Evolutionary conservation across 2,113 vertebrate species (phyloP).

Genomic region (Perca flavescens): DNA sequence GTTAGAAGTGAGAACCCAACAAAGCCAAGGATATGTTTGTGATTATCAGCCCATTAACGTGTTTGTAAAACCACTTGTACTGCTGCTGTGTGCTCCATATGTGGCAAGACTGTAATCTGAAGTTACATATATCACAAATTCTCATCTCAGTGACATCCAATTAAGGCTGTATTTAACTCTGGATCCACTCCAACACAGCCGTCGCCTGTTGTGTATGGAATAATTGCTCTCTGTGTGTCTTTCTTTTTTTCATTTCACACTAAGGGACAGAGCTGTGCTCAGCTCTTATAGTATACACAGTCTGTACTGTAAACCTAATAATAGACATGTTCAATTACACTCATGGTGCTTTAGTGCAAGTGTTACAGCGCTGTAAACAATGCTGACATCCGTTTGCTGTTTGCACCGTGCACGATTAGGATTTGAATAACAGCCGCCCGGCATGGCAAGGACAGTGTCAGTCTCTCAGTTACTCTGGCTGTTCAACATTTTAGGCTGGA

Average conservation of each 20-base stretch:
- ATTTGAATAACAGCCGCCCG: slow-evolving; percentile 19
- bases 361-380: slow-evolving; percentile 55
- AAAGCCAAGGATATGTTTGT: slow-evolving; percentile 64
- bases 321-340: slow-evolving; percentile 60
- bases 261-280: slow-evolving; percentile 14
- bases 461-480: slow-evolving; percentile 18
- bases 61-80: slow-evolving; percentile 63
- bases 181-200: slow-evolving; percentile 15
- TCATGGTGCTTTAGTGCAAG: slow-evolving; percentile 44
- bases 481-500: neutral
- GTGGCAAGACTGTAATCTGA: slow-evolving; percentile 63
- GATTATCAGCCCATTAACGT: slow-evolving; percentile 71
- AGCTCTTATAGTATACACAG: slow-evolving; percentile 10
- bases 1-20: slow-evolving; percentile 40
- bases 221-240: slow-evolving; percentile 15
- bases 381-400: slow-evolving; percentile 50
- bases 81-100: slow-evolving; percentile 60
- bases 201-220: slow-evolving; percentile 13
- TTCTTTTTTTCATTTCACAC: slow-evolving; percentile 5
- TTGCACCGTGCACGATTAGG: neutral
- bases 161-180: slow-evolving; percentile 39
- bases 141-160: slow-evolving; percentile 46
- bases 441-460: slow-evolving; percentile 23
- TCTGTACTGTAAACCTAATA: slow-evolving; percentile 51
- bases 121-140: slow-evolving; percentile 66